These are phyloP conservation scores for Ichneumoninae sp. DNA, from an alignment of 2,888 invertebrate genomes.

Conservation along the genomic window DNA sequence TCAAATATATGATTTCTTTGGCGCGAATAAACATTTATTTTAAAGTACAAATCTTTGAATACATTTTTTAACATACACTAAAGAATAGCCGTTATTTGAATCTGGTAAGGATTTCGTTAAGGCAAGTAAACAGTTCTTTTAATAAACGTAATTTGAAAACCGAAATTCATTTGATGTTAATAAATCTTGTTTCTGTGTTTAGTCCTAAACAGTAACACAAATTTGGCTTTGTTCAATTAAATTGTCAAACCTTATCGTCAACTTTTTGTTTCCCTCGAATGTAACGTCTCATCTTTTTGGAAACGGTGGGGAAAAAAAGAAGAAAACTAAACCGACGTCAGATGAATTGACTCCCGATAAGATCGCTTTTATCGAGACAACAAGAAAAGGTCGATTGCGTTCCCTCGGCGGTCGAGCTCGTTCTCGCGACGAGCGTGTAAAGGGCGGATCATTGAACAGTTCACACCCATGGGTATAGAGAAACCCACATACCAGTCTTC, in stretches of 20 bases:
- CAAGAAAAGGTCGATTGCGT: constrained; percentile 25
- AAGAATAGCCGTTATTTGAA: too few species aligned
- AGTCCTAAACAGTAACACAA: too few species aligned
- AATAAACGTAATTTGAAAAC: too few species aligned
- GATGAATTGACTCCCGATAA: not conserved
- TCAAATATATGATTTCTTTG: too few species aligned
- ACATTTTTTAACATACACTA: too few species aligned
- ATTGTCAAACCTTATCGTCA: constrained; percentile 44
- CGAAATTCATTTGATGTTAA: too few species aligned
- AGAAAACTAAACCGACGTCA: not conserved
- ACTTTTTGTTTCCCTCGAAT: constrained; percentile 29
- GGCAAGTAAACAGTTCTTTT: too few species aligned
- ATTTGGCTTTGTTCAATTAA: constrained; percentile 9
- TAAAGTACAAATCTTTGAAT: too few species aligned
- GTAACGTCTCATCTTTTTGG: constrained; percentile 25
- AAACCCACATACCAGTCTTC: not conserved
- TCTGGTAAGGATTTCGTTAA: too few species aligned
- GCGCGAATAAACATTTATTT: too few species aligned
- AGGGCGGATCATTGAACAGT: constrained; percentile 18
- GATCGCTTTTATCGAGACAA: constrained; percentile 14
- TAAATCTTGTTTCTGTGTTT: too few species aligned
- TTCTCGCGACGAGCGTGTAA: constrained; percentile 22
- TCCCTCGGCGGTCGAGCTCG: not conserved
- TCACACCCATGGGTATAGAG: not conserved
- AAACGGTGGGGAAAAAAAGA: not conserved